These are phyloP conservation scores for Elephas maximus DNA, from an alignment of 2,113 vertebrate species.

Conservation along the genomic window DNA sequence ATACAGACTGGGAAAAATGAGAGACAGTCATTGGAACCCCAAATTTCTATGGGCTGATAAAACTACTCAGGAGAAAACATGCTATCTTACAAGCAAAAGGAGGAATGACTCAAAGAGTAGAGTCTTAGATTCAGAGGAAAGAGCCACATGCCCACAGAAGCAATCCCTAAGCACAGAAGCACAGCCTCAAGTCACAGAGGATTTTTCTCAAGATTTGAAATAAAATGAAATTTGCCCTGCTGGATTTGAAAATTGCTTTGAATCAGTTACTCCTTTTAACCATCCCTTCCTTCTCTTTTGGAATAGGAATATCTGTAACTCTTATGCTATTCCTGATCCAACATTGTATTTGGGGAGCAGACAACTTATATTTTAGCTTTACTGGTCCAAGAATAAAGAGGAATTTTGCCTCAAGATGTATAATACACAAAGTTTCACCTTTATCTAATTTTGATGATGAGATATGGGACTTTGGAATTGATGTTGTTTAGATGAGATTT, in stretches of 20 bases:
- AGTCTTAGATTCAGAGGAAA: not conserved
- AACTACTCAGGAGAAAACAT: not conserved
- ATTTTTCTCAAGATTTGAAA: not conserved
- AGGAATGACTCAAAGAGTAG: not conserved
- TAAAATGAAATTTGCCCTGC: not conserved
- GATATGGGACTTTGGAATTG: not conserved
- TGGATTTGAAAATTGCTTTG: not conserved
- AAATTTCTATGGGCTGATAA: not conserved
- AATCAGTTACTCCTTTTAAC: not conserved
- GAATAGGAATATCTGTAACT: not conserved
- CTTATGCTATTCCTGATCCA: not conserved
- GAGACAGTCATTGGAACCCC: not conserved
- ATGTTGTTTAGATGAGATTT: not conserved
- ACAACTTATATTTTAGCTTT: slow-evolving; percentile 3
- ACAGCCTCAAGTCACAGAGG: rapidly evolving
- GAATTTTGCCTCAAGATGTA: not conserved
- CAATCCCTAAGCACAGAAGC: not conserved
- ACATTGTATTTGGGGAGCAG: not conserved
- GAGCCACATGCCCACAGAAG: not conserved
- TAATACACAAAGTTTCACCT: not conserved
- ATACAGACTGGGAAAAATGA: not conserved
- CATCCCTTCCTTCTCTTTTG: not conserved
- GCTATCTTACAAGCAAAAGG: not conserved
- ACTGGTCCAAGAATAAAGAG: not conserved
- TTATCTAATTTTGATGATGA: not conserved